Evolutionary conservation across 2,888 invertebrate species (phyloP).

Genomic region (Sinotaia quadrata): DNA sequence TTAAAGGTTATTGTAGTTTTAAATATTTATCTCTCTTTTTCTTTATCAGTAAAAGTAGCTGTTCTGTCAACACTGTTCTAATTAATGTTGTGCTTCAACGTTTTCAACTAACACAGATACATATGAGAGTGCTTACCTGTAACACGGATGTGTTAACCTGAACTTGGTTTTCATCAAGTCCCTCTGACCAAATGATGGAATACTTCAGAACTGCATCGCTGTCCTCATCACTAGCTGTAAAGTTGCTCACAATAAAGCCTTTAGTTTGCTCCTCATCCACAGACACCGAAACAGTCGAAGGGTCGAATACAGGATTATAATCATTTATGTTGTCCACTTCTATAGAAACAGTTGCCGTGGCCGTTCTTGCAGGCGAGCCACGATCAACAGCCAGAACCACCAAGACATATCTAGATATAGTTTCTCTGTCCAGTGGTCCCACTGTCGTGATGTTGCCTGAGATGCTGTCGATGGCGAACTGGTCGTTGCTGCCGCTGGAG

Average conservation of each 20-base stretch:
- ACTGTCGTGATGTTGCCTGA: conserved; percentile 88
- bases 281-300: background rate
- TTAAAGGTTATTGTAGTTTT: too few species aligned
- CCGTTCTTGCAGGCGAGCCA: conserved; percentile 43
- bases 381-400: conserved; percentile 64
- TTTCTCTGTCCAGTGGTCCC: conserved; percentile 87
- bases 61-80: too few species aligned
- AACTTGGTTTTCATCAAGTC: too few species aligned
- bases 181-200: conserved; percentile 17
- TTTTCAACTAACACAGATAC: too few species aligned
- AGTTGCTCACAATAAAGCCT: conserved; percentile 71
- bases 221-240: conserved; percentile 32
- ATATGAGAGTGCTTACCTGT: too few species aligned
- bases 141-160: conserved; percentile 1
- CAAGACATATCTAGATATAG: conserved; percentile 73
- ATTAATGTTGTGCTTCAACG: too few species aligned
- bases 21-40: too few species aligned
- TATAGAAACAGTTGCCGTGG: conserved; percentile 73
- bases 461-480: conserved; percentile 91
- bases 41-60: too few species aligned
- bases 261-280: conserved; percentile 71
- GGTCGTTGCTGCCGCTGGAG: conserved; percentile 90
- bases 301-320: conserved; percentile 78
- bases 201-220: conserved; percentile 13
- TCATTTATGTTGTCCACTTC: conserved; percentile 93